These are phyloP conservation scores for Morpho helenor DNA, from an alignment of 2,888 invertebrate genomes.

Conservation along the genomic window DNA sequence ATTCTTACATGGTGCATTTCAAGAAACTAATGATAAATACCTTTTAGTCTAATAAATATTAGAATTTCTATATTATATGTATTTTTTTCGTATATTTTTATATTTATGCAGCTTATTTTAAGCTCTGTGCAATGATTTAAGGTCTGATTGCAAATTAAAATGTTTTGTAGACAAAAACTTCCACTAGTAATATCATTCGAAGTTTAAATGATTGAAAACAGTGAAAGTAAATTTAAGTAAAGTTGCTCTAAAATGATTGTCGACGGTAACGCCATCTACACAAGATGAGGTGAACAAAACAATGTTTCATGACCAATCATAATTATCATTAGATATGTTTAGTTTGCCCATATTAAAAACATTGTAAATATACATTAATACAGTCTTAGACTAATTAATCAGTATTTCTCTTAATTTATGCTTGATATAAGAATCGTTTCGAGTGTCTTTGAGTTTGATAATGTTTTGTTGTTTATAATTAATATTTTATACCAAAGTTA, in stretches of 20 bases:
- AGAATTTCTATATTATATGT: constrained; percentile 32
- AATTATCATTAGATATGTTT: constrained; percentile 30
- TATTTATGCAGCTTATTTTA: constrained; percentile 15
- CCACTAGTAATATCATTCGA: not conserved
- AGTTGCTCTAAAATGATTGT: not conserved
- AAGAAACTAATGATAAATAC: constrained; percentile 31
- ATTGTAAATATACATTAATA: constrained; percentile 66
- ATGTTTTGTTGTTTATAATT: constrained; percentile 76
- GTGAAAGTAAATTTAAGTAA: not conserved
- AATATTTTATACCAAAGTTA: constrained; percentile 85
- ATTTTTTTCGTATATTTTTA: constrained; percentile 22
- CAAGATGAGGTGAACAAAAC: constrained; percentile 6
- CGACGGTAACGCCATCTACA: constrained; percentile 15
- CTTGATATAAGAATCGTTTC: constrained; percentile 68
- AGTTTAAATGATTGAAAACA: not conserved
- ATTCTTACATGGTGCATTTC: constrained; percentile 58
- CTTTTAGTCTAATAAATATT: constrained; percentile 34
- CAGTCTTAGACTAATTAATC: constrained; percentile 66
- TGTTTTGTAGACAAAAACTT: not conserved
- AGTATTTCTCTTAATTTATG: constrained; percentile 78
- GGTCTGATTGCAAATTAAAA: constrained; percentile 4
- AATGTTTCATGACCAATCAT: constrained; percentile 8
- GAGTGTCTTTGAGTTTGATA: constrained; percentile 69
- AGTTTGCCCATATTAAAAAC: constrained; percentile 49
- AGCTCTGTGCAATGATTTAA: constrained; percentile 32